Percentiles rank a stretch among this genome's conserved stretches.
Conservation (phyloP, 2,888 invertebrate genomes). For the Epinotia brunnichana region DNA sequence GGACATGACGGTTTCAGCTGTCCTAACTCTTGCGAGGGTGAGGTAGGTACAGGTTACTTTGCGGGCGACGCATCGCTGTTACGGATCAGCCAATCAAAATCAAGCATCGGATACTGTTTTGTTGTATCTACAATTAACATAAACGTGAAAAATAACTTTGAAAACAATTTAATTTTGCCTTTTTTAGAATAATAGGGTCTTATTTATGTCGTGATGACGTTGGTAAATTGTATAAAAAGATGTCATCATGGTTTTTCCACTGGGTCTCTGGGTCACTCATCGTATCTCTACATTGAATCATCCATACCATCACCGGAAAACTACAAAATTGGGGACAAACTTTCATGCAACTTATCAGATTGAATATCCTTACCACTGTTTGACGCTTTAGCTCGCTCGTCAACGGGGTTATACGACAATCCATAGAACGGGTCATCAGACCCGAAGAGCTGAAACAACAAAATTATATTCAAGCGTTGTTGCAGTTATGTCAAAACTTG, state of each 20-base stretch:
- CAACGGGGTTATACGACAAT: constrained; percentile 69
- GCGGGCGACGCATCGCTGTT: constrained; percentile 74
- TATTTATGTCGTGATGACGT: not conserved
- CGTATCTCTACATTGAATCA: constrained; percentile 12
- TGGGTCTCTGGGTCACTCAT: constrained; percentile 21
- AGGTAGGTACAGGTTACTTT: constrained; percentile 70
- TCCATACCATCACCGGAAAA: constrained; percentile 41
- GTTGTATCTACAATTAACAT: constrained; percentile 83
- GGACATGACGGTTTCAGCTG: constrained; percentile 59
- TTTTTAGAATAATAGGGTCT: not conserved
- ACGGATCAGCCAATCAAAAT: constrained; percentile 83
- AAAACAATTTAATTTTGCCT: constrained; percentile 34
- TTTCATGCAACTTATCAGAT: constrained; percentile 32
- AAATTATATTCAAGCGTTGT: not conserved
- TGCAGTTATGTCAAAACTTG: not conserved
- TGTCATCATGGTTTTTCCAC: constrained; percentile 17
- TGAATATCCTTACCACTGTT: constrained; percentile 68
- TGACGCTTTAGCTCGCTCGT: constrained; percentile 67
- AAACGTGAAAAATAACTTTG: constrained; percentile 70
- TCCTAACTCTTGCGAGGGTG: constrained; percentile 66
- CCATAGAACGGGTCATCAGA: constrained; percentile 82
- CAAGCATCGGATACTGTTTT: constrained; percentile 83
- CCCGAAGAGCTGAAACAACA: constrained; percentile 74
- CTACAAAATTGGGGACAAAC: constrained; percentile 34
- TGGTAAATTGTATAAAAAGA: constrained; percentile 8